Percentiles rank a stretch among this genome's conserved stretches.
Evolutionary conservation across 2,888 invertebrate genomes (phyloP).

Genomic region (Nephrocerus scutellatus): DNA sequence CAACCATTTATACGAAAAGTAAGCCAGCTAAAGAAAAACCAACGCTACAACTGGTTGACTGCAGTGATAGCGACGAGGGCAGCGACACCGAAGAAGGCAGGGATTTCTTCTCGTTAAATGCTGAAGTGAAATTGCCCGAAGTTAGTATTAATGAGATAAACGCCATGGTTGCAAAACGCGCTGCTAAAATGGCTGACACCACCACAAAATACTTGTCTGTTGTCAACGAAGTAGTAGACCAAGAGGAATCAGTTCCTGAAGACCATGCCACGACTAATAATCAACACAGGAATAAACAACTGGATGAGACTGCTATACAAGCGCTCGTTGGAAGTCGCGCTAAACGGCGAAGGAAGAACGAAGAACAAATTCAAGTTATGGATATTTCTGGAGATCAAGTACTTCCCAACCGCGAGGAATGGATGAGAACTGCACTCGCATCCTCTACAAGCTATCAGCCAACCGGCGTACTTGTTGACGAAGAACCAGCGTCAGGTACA

Average conservation of each 20-base stretch:
- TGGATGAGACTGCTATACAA: conserved; percentile 48
- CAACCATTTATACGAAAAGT: conserved; percentile 15
- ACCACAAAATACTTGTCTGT: conserved; percentile 28
- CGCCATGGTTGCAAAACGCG: conserved; percentile 40
- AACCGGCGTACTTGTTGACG: conserved; percentile 47
- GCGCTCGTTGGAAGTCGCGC: conserved; percentile 63
- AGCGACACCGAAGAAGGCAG: conserved; percentile 47
- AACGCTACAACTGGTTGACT: conserved; percentile 28
- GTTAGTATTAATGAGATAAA: conserved; percentile 48
- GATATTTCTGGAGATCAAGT: conserved; percentile 78
- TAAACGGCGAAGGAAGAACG: conserved; percentile 50
- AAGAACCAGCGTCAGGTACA: conserved; percentile 55
- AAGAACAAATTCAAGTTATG: conserved; percentile 61
- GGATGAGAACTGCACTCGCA: conserved; percentile 72
- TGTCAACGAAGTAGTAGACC: conserved; percentile 12
- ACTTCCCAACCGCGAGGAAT: conserved; percentile 69
- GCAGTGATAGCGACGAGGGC: conserved; percentile 50
- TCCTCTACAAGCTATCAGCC: conserved; percentile 56
- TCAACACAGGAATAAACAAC: conserved; percentile 23
- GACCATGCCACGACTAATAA: neutral
- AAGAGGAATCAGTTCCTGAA: conserved; percentile 14
- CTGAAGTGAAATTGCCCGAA: conserved; percentile 49
- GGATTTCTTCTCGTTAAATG: conserved; percentile 46
- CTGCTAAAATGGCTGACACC: conserved; percentile 38
- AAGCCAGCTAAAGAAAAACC: conserved; percentile 33